Conservation (phyloP, 2,888 invertebrate genomes). For the Melipona bicolor region DNA sequence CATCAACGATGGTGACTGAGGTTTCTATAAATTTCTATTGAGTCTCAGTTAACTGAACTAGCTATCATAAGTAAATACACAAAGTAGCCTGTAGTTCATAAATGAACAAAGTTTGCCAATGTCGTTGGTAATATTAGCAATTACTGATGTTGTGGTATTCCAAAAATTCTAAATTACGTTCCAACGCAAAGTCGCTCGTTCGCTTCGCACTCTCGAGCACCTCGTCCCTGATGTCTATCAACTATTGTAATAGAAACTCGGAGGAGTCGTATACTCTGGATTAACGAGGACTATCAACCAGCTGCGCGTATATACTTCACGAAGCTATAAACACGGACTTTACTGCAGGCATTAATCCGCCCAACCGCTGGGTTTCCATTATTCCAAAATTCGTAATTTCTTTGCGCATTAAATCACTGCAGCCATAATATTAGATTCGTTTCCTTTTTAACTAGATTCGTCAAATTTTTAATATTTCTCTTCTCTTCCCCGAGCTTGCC, state of each 20-base stretch:
- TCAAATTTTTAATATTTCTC: not conserved
- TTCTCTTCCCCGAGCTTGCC: not conserved
- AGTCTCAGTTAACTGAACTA: no score
- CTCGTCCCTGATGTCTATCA: not conserved
- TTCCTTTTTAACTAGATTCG: not conserved
- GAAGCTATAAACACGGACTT: slow-evolving; percentile 1
- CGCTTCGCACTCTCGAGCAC: not conserved
- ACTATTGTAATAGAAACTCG: not conserved
- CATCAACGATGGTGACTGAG: no score
- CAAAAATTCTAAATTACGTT: not conserved
- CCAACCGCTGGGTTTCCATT: not conserved
- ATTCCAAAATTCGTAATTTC: not conserved
- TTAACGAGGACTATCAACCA: not conserved
- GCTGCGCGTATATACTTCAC: not conserved
- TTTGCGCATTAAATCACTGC: not conserved
- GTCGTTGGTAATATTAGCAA: no score
- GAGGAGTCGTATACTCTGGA: not conserved
- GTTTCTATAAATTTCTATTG: no score
- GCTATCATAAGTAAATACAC: no score
- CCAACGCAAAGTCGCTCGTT: not conserved
- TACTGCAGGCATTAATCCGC: no score
- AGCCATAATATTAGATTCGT: not conserved
- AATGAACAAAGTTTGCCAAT: no score
- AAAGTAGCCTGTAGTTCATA: no score
- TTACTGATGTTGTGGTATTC: no score